phyloP scores from a whole-genome alignment of 64 coral and sea anemone genomes.

The Hydrozoanthus tunicans region DNA sequence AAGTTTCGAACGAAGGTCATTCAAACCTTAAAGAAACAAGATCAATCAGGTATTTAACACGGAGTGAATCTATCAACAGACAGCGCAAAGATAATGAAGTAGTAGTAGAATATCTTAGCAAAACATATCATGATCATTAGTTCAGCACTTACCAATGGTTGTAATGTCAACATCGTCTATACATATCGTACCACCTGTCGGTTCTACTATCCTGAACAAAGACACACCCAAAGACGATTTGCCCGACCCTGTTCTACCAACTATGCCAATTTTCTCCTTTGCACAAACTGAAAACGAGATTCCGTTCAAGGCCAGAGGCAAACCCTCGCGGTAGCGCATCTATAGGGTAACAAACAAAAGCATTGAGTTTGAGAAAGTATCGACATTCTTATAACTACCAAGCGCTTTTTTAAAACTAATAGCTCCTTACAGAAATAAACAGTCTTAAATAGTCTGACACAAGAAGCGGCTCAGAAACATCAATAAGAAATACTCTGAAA shows the following conservation, averaged over 20 bases:
- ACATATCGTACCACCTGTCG: conserved; percentile 55
- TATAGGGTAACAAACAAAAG: not conserved
- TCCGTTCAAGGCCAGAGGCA: conserved; percentile 74
- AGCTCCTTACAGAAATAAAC: too few species aligned
- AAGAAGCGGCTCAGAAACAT: too few species aligned
- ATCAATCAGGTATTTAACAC: not conserved
- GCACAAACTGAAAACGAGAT: conserved; percentile 65
- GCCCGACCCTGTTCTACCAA: conserved; percentile 87
- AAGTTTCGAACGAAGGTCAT: conserved; percentile 85
- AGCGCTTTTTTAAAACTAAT: too few species aligned
- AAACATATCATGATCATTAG: too few species aligned
- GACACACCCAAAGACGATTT: conserved; percentile 86
- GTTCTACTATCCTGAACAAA: conserved; percentile 82
- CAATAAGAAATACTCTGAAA: too few species aligned
- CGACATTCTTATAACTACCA: too few species aligned
- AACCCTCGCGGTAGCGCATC: conserved; percentile 88
- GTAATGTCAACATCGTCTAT: conserved; percentile 85
- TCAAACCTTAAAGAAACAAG: conserved; percentile 53
- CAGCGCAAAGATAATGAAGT: not conserved
- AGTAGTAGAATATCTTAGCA: too few species aligned
- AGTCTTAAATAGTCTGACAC: too few species aligned
- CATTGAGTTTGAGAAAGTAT: not conserved
- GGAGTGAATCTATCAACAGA: not conserved
- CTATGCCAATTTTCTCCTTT: conserved; percentile 88
- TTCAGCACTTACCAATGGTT: conserved; percentile 59